phyloP scores from a whole-genome alignment of 2,797 vertebrate genomes.

The Glossophaga mutica region DNA sequence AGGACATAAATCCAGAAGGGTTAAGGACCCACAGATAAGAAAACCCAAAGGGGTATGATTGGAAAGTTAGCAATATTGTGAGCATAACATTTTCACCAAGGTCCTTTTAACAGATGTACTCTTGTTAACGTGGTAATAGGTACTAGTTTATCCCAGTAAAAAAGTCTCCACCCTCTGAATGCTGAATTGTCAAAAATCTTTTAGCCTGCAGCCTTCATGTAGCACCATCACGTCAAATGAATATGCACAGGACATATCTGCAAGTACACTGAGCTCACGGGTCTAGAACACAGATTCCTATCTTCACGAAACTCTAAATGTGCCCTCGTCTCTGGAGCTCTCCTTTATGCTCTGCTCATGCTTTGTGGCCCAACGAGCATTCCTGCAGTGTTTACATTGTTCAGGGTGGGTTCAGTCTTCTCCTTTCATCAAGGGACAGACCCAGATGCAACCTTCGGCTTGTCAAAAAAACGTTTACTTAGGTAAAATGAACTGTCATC shows the following conservation, averaged over 20 bases:
- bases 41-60: neutral
- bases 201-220: neutral
- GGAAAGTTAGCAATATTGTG: neutral
- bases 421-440: neutral
- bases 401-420: neutral
- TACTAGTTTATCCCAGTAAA: neutral
- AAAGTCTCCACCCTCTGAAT: neutral
- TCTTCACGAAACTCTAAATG: conserved; percentile 32
- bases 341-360: neutral
- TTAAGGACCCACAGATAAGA: neutral
- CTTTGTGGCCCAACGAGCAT: neutral
- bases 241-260: neutral
- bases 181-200: neutral
- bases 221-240: neutral
- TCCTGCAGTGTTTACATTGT: neutral
- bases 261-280: neutral
- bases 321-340: neutral
- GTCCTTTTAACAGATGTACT: neutral
- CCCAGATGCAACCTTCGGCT: neutral
- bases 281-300: neutral
- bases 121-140: neutral
- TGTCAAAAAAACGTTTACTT: neutral
- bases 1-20: neutral
- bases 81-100: neutral
- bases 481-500: neutral